Evolutionary conservation across 2,797 vertebrate species (phyloP).

Genomic region (Pitangus sulphuratus): DNA sequence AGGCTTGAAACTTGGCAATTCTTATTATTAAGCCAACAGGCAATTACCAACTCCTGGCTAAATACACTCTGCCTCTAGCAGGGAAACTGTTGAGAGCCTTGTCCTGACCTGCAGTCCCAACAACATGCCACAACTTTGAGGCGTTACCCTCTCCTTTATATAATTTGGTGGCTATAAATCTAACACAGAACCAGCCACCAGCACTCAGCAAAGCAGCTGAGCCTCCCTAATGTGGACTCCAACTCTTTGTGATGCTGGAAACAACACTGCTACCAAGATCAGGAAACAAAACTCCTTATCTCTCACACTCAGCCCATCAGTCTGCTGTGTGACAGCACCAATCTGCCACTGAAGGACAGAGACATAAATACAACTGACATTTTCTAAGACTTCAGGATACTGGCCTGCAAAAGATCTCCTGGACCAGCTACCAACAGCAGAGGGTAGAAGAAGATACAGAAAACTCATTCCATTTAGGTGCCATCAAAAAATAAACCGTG

Average conservation of each 20-base stretch:
- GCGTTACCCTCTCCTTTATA: neutral
- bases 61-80: neutral
- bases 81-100: neutral
- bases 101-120: constrained; percentile 13
- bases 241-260: neutral
- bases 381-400: neutral
- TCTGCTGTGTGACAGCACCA: neutral
- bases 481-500: neutral
- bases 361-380: constrained; percentile 7
- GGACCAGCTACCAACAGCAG: neutral
- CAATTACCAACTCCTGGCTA: neutral
- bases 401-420: neutral
- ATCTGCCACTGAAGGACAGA: constrained; percentile 15
- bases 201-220: neutral
- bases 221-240: neutral
- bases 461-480: neutral
- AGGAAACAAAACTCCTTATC: neutral
- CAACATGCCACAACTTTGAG: neutral
- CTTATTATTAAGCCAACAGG: neutral
- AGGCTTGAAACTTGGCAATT: neutral
- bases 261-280: neutral
- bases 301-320: neutral
- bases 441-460: neutral
- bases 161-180: neutral
- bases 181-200: neutral